Evolutionary conservation across 2,113 vertebrate species (phyloP), one percentile per base, ranked within the genome.

Genomic region (Forbesichthys agassizii): DNA sequence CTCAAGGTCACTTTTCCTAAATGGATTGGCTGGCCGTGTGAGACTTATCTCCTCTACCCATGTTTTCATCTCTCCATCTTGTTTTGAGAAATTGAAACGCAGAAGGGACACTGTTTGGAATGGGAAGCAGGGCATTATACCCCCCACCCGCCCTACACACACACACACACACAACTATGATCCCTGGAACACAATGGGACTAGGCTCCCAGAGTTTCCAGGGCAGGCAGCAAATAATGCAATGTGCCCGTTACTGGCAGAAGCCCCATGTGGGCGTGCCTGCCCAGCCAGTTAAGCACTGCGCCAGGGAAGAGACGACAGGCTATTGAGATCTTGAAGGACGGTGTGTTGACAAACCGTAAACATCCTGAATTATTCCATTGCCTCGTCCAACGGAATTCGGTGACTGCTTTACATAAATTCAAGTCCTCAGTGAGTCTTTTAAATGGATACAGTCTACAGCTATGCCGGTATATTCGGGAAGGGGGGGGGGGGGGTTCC

Each of bases 141-240:
- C 80, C 77, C 84, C 76, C 72, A 56, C 56, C 75, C 74, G 71
- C 65, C 13, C 64, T 27, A 83, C 71, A 85, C 76, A 84, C 80
- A 81, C 75, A 75, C 82, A n/a, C n/a, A 78, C 72, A 56, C 56
- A 46, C 42, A 46, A 48, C 76, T 81, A 78, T 89, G 84, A 88
- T 89, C 81, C 77, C 76, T 75, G 75, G 56, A 85, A 88, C 77
- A 90, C 81, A 85, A 87, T 72, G 36, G 51, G 68, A 69, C 57
- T 68, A 33, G 67, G 60, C 69, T 60, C 75, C 70, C 68, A 33
- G 68, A 60, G 77, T 84, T 81, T 78, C 66, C 49, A 84, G 84
- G 81, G 75, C 85, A 81, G 71, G 73, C 83, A 75, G 67, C 80
- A 84, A 81, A 88, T 82, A 88, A 84, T 83, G 74, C 81, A 84